A percentile compares a stretch with the other conserved stretches of the same genome.
Evolutionary conservation across 1,140 invertebrate species (phyloP).

Genomic region (Leptinotarsa texana): DNA sequence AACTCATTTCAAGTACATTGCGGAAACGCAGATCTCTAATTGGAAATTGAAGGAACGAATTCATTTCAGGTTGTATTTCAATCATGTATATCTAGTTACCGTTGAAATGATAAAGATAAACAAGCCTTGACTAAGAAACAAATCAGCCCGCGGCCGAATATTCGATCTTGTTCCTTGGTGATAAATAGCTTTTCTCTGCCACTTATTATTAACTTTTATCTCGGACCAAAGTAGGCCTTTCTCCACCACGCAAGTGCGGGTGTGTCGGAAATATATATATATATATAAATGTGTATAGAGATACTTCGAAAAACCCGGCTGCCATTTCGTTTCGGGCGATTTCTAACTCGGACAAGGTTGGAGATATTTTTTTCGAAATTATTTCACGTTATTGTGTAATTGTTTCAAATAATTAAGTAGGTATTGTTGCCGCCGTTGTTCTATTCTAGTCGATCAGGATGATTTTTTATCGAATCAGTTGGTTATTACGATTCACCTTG

Average conservation of each 20-base stretch:
- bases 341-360: background rate
- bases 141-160: conserved; percentile 1
- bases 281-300: background rate
- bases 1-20: background rate
- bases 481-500: conserved; percentile 5
- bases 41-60: background rate
- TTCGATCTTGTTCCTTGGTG: conserved; percentile 1
- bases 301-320: background rate
- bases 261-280: conserved; percentile 1
- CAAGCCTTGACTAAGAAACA: conserved; percentile 3
- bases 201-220: conserved; percentile 9
- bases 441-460: background rate
- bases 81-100: conserved; percentile 8
- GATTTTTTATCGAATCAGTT: background rate
- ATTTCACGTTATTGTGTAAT: conserved; percentile 1
- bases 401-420: conserved; percentile 3
- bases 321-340: background rate
- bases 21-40: background rate
- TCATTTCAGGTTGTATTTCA: conserved; percentile 3
- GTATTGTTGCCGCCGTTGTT: background rate
- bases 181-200: conserved; percentile 2
- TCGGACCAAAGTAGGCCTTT: background rate
- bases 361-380: background rate
- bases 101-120: conserved; percentile 8
- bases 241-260: conserved; percentile 6